Evolutionary conservation across 1,140 invertebrate species (phyloP), one percentile per base, ranked within the genome.

Genomic region (Aphaenogaster floridana): DNA sequence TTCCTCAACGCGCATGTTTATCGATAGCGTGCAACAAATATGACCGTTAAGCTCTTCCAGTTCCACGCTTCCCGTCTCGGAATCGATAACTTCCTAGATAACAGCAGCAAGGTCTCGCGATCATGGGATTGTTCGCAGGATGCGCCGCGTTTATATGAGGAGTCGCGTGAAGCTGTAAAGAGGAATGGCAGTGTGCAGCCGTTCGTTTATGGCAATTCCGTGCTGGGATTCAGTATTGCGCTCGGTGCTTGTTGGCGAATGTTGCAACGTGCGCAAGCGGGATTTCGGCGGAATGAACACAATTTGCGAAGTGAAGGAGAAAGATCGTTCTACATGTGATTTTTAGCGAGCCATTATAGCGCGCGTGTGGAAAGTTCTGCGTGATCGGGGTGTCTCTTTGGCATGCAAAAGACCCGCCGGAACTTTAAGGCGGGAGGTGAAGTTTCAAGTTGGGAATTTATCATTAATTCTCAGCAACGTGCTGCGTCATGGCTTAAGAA

Each of bases 401-500:
- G 54, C 68, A 83, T 72, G 68, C 68, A 74, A 83, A 74, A 83
- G 80, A 83, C 45, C 80, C 50, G 66, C 11, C 79, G 66, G 66
- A 81, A 81, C 66, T 81, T 72, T 48, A 34, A 81, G 66, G 66
- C 42, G 21, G 42, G 21, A 74, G 52, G 50, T 72, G 15, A 81
- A 83, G 79, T 72, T 83, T 59, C 68, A 54, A 61, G 68, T 48
- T 69, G 50, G 15, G 42, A 74, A 71, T 81, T 81, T 72, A 71
- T 81, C 79, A 81, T 81, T 81, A 81, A 81, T 81, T 72, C 79
- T 81, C 50, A 28, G 79, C 79, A 71, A 45, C 66, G 66, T 71
- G 79, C 66, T 71, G 36, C 66, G 36, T 81, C 66, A 81, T 15
- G 50, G 66, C 66, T 81, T 81, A 57, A 81, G 68, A 81, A 81